Base-by-base conservation (phyloP, 2,888 invertebrate species). In the Atethmia centrago region DNA sequence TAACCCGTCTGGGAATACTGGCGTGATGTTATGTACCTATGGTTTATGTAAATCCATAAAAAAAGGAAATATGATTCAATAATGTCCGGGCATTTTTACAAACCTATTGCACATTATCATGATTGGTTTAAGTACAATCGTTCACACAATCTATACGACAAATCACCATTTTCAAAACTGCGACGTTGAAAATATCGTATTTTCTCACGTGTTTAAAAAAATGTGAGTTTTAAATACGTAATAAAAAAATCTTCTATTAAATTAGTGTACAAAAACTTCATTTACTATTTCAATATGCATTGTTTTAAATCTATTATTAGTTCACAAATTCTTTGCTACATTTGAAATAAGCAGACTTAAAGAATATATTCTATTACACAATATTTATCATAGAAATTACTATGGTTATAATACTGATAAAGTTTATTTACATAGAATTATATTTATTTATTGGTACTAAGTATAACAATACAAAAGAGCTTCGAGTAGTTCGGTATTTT, bases 361-460 rank as follows among this genome's bases (percentile, higher is more conserved):
- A 67, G 66, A 58, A 64, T 69, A 71, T 83, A 77, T 73, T 64
- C 59, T 74, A 81, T 79, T 79, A 81, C 67, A 78, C 62, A 51
- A 67, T 53, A 53, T 78, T 53, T 70, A 76, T 75, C 36, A 59
- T 73, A 59, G 63, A 75, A 71, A 61, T 58, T 74, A 80, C 75
- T 80, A 82, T 73, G 71, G 67, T 82, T 85, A 85, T 87, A 90
- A 89, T 89, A 88, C 87, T 88, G 89, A 81, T 87, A 84, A 82
- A 79, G 40, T 77, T 83, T 89, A 88, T 87, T 80, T 90, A 90
- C 90, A 89, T 63, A 77, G 53, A 72, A 65, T 65, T 59, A 79
- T 71, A 56, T 73, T 73, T 73, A 80, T 74, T 80, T 87, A 79
- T 84, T 83, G 61, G 83, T 83, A 83, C 74, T 83, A 79, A 69